Base-by-base conservation (phyloP, 2,888 invertebrate species). In the Nebria salina region DNA sequence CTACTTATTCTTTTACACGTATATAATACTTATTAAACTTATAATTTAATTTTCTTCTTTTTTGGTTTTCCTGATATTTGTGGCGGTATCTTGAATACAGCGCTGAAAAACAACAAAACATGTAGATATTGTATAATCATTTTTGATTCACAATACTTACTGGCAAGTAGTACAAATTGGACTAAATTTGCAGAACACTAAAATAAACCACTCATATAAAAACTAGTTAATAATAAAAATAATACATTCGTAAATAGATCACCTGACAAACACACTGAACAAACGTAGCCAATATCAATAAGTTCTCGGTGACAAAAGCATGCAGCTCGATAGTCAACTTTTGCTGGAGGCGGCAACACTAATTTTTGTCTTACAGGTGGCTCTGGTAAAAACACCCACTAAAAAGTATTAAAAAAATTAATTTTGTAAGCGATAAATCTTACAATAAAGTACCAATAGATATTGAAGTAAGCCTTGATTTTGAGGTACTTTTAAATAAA, bases 101-200 rank as follows among this genome's bases (percentile, higher is more conserved):
- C 96, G 86, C 96, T 97, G 91, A 83, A 93, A 93, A 86, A 86
- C 82, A 88, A 88, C 84, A 82, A 74, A 5, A 15, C 6, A 81
- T 76, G 34, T 70, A 73, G 5, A 13, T 68, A 73, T 75, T 15
- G 25, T 65, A 65, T 34, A 20, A 68, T 25, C 42, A 41, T 76
- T 54, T 72, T 15, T 20, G 42, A 72, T 65, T n/a, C n/a, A 34
- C 20, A 75, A 87, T 90, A 95, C 96, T 94, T 90, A 96, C 96
- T 98, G 97, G 89, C 98, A 98, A 65, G 98, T 98, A 34, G 98
- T 97, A 89, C 98, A 98, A 85, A 98, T 97, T 0, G 98, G 98
- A 87, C 97, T 98, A 89, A 97, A 98, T 88, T 96, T 96, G 90
- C 98, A 99, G 90, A 98, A 98, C 84, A 98, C 97, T 97, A 91